Percentiles rank a stretch among this genome's conserved stretches.
These are phyloP conservation scores for Ursus arctos DNA, from an alignment of 2,113 vertebrate genomes.

Conservation along the genomic window DNA sequence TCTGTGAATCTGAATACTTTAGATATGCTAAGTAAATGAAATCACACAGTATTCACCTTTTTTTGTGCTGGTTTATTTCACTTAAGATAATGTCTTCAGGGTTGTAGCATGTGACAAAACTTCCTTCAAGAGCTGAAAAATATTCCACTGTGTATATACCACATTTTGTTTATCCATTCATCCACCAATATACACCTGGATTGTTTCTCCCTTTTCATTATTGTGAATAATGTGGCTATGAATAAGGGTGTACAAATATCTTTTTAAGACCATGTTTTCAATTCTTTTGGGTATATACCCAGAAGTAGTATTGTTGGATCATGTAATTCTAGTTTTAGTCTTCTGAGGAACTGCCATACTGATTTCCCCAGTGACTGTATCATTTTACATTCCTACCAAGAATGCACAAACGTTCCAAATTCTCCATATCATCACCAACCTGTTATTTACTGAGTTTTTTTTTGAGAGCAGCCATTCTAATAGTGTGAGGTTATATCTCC, in stretches of 20 bases:
- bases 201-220: neutral
- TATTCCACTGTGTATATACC: neutral
- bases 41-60: neutral
- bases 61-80: neutral
- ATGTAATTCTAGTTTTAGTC: neutral
- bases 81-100: neutral
- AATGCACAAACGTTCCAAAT: neutral
- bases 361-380: neutral
- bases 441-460: neutral
- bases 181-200: neutral
- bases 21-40: neutral
- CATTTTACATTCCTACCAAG: neutral
- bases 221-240: neutral
- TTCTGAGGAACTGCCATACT: neutral
- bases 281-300: neutral
- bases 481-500: neutral
- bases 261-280: neutral
- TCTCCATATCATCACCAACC: neutral
- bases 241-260: neutral
- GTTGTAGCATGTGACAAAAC: neutral
- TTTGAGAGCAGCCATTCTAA: neutral
- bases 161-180: neutral
- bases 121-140: neutral
- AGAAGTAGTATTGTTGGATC: neutral
- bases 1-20: constrained; percentile 7